Conservation (phyloP, 2,113 vertebrate species). For the Spilogale gracilis region DNA sequence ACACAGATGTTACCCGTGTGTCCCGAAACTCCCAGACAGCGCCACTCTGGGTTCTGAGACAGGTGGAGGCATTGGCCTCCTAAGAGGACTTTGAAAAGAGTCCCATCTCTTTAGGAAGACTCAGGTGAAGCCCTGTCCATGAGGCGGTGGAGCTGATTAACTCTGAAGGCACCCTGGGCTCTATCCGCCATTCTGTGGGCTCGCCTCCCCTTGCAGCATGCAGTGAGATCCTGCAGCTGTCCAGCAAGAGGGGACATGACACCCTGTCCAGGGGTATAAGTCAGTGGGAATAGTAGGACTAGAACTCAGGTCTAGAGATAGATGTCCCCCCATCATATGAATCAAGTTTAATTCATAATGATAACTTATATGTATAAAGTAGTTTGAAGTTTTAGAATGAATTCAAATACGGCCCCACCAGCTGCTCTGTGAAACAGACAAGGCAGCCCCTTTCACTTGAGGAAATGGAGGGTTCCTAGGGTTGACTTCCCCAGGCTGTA, state of each 20-base stretch:
- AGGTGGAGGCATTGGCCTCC: not conserved
- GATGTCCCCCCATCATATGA: not conserved
- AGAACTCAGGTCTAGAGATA: not conserved
- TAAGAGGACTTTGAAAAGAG: constrained; percentile 7
- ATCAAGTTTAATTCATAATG: constrained; percentile 16
- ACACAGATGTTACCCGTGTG: not conserved
- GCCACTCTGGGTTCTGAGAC: not conserved
- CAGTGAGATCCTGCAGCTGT: not conserved
- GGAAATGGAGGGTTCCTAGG: constrained; percentile 1
- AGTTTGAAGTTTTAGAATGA: not conserved
- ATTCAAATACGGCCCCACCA: not conserved
- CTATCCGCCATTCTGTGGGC: not conserved
- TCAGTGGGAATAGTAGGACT: not conserved
- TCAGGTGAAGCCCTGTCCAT: not conserved
- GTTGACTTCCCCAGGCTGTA: not conserved
- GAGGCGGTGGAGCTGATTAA: not conserved
- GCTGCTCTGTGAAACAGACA: not conserved
- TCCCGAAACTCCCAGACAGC: not conserved
- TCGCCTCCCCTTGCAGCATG: not conserved
- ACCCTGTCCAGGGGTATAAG: not conserved
- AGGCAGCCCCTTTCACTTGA: not conserved
- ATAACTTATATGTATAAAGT: not conserved
- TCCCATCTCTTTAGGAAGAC: not conserved
- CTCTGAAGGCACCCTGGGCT: not conserved
- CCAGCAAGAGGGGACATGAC: not conserved